phyloP scores from a whole-genome alignment of 2,797 vertebrate genomes.

The Meriones psammophilus region DNA sequence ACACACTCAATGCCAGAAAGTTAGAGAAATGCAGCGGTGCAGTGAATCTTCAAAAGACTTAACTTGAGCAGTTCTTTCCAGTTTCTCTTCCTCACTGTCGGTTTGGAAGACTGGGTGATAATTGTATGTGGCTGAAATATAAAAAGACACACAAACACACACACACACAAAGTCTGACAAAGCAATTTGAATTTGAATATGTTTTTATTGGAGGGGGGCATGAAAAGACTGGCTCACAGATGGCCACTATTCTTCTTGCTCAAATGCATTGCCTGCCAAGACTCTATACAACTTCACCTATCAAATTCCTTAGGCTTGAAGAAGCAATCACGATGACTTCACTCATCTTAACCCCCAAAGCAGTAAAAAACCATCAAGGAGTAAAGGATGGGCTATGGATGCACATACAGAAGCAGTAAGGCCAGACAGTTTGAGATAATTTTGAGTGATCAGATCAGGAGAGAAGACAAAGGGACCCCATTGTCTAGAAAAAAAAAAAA shows the following conservation, averaged over 20 bases:
- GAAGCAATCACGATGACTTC: conserved; percentile 71
- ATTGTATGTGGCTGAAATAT: conserved; percentile 78
- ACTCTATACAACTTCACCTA: conserved; percentile 72
- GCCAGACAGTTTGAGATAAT: conserved; percentile 37
- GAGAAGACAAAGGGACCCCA: conserved; percentile 41
- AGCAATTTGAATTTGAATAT: conserved; percentile 73
- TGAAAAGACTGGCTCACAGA: conserved; percentile 66
- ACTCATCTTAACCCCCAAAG: conserved; percentile 19
- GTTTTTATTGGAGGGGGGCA: conserved; percentile 32
- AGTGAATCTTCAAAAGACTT: conserved; percentile 71
- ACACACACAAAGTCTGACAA: conserved; percentile 66
- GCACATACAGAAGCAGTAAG: conserved; percentile 25
- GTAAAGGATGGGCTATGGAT: not conserved
- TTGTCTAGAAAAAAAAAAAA: not conserved
- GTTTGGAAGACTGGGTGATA: conserved; percentile 71
- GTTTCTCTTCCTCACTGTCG: conserved; percentile 63
- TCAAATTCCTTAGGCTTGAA: conserved; percentile 74
- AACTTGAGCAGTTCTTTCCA: conserved; percentile 65
- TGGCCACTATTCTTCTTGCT: conserved; percentile 62
- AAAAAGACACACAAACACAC: conserved; percentile 46
- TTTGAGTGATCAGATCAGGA: conserved; percentile 70
- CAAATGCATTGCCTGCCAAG: conserved; percentile 66
- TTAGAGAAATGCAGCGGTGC: conserved; percentile 57
- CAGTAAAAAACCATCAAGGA: conserved; percentile 33
- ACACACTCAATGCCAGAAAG: conserved; percentile 64